phyloP scores from a whole-genome alignment of 2,797 vertebrate species.

The Psittacula echo region DNA sequence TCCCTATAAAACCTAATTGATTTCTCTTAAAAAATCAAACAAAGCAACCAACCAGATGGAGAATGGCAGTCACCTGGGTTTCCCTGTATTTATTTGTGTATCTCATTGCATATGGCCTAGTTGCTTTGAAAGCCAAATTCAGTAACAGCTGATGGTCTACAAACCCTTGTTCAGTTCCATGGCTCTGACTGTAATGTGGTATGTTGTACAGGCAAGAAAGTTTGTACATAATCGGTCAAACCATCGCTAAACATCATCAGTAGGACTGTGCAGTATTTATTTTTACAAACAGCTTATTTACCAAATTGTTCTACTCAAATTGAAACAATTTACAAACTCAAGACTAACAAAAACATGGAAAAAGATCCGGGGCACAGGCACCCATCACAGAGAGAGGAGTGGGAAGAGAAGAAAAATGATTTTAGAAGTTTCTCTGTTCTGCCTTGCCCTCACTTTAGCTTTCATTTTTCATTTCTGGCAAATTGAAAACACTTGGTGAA shows the following conservation, averaged over 20 bases:
- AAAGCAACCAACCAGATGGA: neutral
- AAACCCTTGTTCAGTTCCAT: neutral
- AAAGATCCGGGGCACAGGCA: neutral
- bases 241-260: neutral
- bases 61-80: neutral
- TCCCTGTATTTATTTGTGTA: neutral
- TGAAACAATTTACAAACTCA: neutral
- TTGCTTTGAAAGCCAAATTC: neutral
- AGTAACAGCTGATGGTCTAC: neutral
- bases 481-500: neutral
- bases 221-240: neutral
- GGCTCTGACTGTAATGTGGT: neutral
- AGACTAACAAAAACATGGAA: neutral
- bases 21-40: neutral
- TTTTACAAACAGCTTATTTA: neutral
- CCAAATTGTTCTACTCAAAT: neutral
- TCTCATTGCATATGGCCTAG: neutral
- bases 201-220: neutral
- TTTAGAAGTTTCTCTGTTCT: neutral
- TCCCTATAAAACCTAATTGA: neutral
- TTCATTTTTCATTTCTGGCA: neutral
- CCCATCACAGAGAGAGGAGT: neutral
- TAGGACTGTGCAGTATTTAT: neutral
- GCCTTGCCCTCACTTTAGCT: neutral
- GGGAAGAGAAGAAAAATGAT: neutral